Evolutionary conservation across 2,113 vertebrate species (phyloP), one percentile per base, ranked within the genome.

Genomic region (Elgaria multicarinata): DNA sequence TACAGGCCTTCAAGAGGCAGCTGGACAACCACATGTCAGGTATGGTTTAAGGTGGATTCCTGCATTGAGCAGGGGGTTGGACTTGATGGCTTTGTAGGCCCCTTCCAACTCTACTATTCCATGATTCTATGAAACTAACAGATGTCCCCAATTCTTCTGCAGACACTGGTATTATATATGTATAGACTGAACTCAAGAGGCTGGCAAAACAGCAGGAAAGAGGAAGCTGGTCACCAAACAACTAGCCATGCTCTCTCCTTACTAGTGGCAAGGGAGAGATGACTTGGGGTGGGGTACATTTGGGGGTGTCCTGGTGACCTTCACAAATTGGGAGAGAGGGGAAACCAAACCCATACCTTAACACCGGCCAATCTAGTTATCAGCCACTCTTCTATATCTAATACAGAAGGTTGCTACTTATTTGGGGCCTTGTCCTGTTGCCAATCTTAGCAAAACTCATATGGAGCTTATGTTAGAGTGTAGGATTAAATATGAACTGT

Each of bases 391-490:
- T 46, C 62, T 67, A 4, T 83, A 67, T 83, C 46, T 69, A 83
- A 69, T 83, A 66, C 67, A 92, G 84, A 91, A 92, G 78, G 39
- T 92, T 20, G 83, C 1, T 1, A 4, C 18, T 28, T 86, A 72
- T 79, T 92, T 69, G 78, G 42, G 74, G 84, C 33, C 33, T 91
- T 78, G 90, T 88, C 55, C 69, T 93, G 88, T 81, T 87, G 85
- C 92, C 89, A 94, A 93, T 91, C 90, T 66, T 28, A 31, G 3
- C 36, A 42, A 66, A 64, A 22, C 39, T 66, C 81, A 44, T n/a
- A 85, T 85, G 69, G 33, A 91, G 78, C 91, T 88, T 90, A 94
- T 93, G 66, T 46, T 80, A 91, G 66, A 79, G 90, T 87, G 91
- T 26, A 58, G 31, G 71, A 75, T 76, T 82, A 94, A 95, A 88